A percentile compares a stretch with the other conserved stretches of the same genome.
Conservation (phyloP, 2,888 invertebrate genomes). For the Nymphalis c-album region DNA sequence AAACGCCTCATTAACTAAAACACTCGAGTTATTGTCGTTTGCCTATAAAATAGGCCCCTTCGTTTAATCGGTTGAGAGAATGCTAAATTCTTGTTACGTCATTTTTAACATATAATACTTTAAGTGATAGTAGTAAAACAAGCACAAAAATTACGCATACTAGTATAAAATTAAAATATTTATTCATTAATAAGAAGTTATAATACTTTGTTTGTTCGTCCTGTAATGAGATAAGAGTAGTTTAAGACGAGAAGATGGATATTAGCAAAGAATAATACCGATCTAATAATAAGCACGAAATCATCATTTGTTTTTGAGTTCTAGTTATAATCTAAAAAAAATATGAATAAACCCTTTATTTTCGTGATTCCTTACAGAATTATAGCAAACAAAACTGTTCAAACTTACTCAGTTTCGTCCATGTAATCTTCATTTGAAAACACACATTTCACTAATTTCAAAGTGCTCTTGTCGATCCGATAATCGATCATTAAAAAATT, state of each 20-base stretch:
- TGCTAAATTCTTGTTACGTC: conserved; percentile 4
- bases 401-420: not conserved
- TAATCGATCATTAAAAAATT: too few relatives aligned
- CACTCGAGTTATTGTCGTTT: conserved; percentile 53
- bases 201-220: too few relatives aligned
- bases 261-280: too few relatives aligned
- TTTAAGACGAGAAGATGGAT: too few relatives aligned
- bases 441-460: not conserved
- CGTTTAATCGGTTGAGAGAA: conserved; percentile 14
- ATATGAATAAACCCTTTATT: too few relatives aligned
- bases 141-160: not conserved
- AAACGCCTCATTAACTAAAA: conserved; percentile 55
- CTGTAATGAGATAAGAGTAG: too few relatives aligned
- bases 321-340: too few relatives aligned
- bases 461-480: too few relatives aligned
- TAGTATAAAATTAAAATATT: not conserved
- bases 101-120: not conserved
- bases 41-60: conserved; percentile 27
- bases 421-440: not conserved
- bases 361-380: too few relatives aligned
- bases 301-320: too few relatives aligned
- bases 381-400: too few relatives aligned
- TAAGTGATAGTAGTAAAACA: not conserved
- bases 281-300: too few relatives aligned
- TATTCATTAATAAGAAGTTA: not conserved